Evolutionary conservation across 2,888 invertebrate species (phyloP), one percentile per base, ranked within the genome.

Genomic region (Melipona beecheii): DNA sequence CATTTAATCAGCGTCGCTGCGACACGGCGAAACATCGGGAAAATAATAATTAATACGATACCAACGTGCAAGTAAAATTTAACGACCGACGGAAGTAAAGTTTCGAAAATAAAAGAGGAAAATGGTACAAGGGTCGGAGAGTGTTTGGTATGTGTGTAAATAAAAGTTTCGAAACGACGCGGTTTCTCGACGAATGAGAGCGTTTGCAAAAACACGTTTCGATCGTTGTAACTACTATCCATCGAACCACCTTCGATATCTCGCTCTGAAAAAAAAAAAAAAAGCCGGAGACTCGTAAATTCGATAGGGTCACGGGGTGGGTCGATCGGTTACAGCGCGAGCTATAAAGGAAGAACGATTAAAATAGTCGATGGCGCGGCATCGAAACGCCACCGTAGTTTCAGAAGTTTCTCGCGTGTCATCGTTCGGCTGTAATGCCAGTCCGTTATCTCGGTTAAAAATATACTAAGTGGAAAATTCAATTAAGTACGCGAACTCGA

Each of bases 121-220:
- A 43, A 43, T 11, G 36, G 56, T 11, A 58, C 15, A 13, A 58
- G 24, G 56, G 56, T 4, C 60, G 15, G 60, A 60, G n/a, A 17
- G 43, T 27, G 19, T 60, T 60, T 24, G 43, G 2, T 11, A 43
- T 36, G 36, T 0, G 1, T 52, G 24, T 24, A 19, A 19, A 31
- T 31, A n/a, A 64, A 64, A 21, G 54, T 64, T 74, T 31, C n/a
- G n/a, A n/a, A 27, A 31, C 50, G 31, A 73, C 62, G 62, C 21
- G n/a, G n/a, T 73, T 73, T 50, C 60, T 9, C 9, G 31, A 17
- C 13, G 24, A 4, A n/a, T 2, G 15, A 24, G 49, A 43, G 6
- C 58, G 24, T 24, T 36, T 21, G 11, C 13, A 60, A 49, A 36
- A 19, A 49, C 27, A 15, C 27, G 43, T 58, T 49, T 49, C 66